Evolutionary conservation across 2,888 invertebrate species (phyloP).

Genomic region (Onchidella celtica): DNA sequence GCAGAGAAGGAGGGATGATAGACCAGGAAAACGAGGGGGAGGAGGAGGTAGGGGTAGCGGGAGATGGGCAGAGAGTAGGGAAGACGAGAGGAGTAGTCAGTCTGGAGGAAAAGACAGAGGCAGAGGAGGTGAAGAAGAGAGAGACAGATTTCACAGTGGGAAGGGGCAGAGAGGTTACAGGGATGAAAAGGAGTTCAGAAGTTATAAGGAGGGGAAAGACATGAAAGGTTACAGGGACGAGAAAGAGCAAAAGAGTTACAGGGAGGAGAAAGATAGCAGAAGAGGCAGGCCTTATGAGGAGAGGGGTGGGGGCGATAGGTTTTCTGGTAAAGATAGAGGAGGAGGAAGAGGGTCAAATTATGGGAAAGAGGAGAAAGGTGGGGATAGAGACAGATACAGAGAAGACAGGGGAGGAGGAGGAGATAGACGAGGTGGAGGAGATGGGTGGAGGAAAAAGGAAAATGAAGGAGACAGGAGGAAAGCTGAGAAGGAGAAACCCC

Average conservation of each 20-base stretch:
- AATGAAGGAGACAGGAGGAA: conserved; percentile 5
- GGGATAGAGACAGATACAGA: conserved; percentile 10
- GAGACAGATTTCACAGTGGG: conserved; percentile 13
- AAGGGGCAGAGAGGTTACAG: conserved; percentile 27
- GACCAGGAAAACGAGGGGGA: neutral
- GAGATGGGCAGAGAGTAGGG: conserved; percentile 34
- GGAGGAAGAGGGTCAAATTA: neutral
- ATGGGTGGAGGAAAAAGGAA: conserved; percentile 31
- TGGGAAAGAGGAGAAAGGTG: conserved; percentile 2
- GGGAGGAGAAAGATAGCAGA: conserved; percentile 20
- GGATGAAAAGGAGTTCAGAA: too few relatives aligned
- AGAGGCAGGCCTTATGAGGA: conserved; percentile 18
- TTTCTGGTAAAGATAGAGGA: conserved; percentile 12
- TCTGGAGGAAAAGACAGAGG: conserved; percentile 22
- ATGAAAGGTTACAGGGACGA: conserved; percentile 7
- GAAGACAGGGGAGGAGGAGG: conserved; percentile 35
- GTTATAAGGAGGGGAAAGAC: conserved; percentile 23
- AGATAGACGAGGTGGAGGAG: conserved; percentile 28
- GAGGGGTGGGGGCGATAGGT: conserved; percentile 23
- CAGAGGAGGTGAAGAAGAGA: conserved; percentile 21
- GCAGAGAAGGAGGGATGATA: conserved; percentile 15
- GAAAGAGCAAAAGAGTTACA: conserved; percentile 20
- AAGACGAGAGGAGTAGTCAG: conserved; percentile 24
- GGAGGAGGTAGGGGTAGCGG: too few relatives aligned
- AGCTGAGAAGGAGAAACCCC: conserved; percentile 1